A percentile compares a stretch with the other conserved stretches of the same genome.
phyloP scores from a whole-genome alignment of 2,888 invertebrate species.

The Andrena fulva region DNA sequence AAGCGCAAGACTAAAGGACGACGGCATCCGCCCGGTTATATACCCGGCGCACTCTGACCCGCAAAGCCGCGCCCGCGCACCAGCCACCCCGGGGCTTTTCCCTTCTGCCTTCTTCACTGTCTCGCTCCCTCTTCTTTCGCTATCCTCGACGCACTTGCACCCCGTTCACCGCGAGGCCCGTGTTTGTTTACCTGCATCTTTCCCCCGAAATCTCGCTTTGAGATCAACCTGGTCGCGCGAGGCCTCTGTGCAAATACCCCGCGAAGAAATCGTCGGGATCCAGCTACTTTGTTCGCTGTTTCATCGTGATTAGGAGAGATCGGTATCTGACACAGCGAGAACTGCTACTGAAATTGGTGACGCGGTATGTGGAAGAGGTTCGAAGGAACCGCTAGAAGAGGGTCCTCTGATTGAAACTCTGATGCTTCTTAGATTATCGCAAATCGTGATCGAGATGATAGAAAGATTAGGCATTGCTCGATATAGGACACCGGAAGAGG shows the following conservation, averaged over 20 bases:
- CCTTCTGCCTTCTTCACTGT: slow-evolving; percentile 67
- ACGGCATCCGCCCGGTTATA: slow-evolving; percentile 84
- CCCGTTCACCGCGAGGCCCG: slow-evolving; percentile 40
- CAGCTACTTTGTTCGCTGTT: not conserved
- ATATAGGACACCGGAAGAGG: not conserved
- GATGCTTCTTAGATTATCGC: too few relatives aligned
- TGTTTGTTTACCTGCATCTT: slow-evolving; percentile 65
- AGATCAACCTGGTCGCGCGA: slow-evolving; percentile 14
- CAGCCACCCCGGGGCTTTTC: slow-evolving; percentile 73
- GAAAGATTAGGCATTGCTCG: not conserved
- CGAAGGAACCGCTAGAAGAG: not conserved
- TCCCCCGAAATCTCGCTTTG: slow-evolving; percentile 40
- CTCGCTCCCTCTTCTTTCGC: slow-evolving; percentile 58
- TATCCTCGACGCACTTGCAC: slow-evolving; percentile 48
- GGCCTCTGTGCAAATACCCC: not conserved
- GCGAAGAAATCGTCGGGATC: not conserved
- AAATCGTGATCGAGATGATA: not conserved
- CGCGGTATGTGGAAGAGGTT: not conserved
- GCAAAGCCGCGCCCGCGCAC: slow-evolving; percentile 84
- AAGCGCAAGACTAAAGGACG: slow-evolving; percentile 83
- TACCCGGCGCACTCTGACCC: slow-evolving; percentile 84
- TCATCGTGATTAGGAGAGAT: not conserved
- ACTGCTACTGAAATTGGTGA: too few relatives aligned
- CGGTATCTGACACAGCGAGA: too few relatives aligned
- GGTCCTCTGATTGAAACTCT: too few relatives aligned